Evolutionary conservation across 1,140 invertebrate species (phyloP), one percentile per base, ranked within the genome.

Genomic region (Tetragnatha versicolor): DNA sequence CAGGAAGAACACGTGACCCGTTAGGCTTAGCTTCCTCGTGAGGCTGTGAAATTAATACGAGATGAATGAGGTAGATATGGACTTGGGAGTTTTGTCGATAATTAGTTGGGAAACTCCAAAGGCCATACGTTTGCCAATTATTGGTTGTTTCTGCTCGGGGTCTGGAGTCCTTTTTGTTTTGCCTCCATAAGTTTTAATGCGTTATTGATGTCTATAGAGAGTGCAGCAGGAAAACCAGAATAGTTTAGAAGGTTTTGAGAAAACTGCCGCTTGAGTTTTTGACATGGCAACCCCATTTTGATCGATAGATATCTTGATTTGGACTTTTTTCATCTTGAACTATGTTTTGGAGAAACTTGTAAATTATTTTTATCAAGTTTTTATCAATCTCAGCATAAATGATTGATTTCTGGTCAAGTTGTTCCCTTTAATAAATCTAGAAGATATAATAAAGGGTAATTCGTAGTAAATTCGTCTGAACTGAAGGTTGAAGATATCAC

Each of bases 91-190:
- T 72, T 72, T 33, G 20, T 72, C 68, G 51, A 72, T 72, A 72
- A 72, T 72, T 72, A 72, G 68, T 58, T 58, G 33, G 42, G 68
- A 72, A 58, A 72, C 35, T 53, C 37, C 37, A 20, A 29, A 35
- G 35, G n/a, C 68, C 51, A 35, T 42, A 27, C 39, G 68, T 72
- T 72, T 72, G 42, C 51, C 68, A 72, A 72, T 72, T 72, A 72
- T 72, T 58, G 68, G 68, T 58, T 72, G 68, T 72, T 72, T 27
- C n/a, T n/a, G n/a, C 2, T 9, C 2, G 12, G 25, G 7, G 42
- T 4, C n/a, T 25, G n/a, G n/a, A n/a, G n/a, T 58, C 42, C 55
- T 58, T 58, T n/a, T 31, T 14, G 12, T 42, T 72, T 58, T 58
- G 49, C 35, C 51, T 27, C 35, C 51, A 27, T 42, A 72, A 72